Percentiles rank a stretch among this genome's conserved stretches.
phyloP scores from a whole-genome alignment of 2,113 vertebrate species.

The Grammomys surdaster region DNA sequence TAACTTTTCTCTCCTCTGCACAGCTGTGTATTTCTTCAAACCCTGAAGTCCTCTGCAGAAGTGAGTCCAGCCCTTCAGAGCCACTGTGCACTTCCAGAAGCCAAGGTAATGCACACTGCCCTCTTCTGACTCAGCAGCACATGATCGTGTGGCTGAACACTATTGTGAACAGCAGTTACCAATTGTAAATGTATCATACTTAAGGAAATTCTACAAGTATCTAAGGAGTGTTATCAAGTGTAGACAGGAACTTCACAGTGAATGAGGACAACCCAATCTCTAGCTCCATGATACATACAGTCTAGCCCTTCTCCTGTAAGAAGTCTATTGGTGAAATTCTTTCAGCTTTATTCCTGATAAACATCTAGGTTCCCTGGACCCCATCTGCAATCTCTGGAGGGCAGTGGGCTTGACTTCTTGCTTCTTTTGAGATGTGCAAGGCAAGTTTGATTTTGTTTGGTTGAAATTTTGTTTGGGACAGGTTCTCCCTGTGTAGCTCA shows the following conservation, averaged over 20 bases:
- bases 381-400: neutral
- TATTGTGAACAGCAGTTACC: neutral
- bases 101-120: neutral
- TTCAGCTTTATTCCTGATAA: neutral
- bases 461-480: neutral
- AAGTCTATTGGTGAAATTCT: neutral
- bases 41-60: constrained; percentile 58
- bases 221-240: no score
- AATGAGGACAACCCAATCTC: neutral
- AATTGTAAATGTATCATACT: neutral
- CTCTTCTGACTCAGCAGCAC: neutral
- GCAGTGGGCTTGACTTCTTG: neutral
- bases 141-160: neutral
- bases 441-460: neutral
- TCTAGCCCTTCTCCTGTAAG: neutral
- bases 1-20: constrained; percentile 35
- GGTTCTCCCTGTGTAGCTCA: neutral
- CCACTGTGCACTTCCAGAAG: neutral
- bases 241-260: neutral
- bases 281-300: neutral
- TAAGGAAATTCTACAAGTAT: neutral
- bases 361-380: neutral
- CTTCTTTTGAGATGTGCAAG: neutral
- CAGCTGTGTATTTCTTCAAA: constrained; percentile 72
- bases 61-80: constrained; percentile 23